Conservation (phyloP, 2,888 invertebrate species). For the Ichneumon xanthorius region DNA sequence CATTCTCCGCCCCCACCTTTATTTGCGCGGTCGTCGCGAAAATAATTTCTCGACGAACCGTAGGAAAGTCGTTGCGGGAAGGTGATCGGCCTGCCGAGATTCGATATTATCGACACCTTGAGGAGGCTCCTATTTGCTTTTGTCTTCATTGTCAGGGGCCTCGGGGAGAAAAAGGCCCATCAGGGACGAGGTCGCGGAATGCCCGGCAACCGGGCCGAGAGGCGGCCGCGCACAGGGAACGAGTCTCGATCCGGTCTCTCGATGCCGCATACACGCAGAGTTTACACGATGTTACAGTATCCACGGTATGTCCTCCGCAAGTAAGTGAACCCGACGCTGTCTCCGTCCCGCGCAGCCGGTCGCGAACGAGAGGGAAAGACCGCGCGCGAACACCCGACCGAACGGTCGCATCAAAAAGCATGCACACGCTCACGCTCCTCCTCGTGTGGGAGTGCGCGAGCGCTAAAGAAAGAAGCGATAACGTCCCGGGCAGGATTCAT, state of each 20-base stretch:
- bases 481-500: neutral
- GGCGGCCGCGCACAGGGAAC: constrained; percentile 46
- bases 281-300: neutral
- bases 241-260: constrained; percentile 57
- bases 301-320: neutral
- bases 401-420: neutral
- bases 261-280: constrained; percentile 22
- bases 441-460: neutral
- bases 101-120: constrained; percentile 37
- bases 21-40: neutral
- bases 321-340: too few relatives aligned
- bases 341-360: neutral
- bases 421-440: neutral
- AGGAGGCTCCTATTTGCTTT: constrained; percentile 60
- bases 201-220: constrained; percentile 56
- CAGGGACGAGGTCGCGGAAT: constrained; percentile 65
- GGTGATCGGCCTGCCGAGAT: neutral
- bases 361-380: neutral
- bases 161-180: constrained; percentile 53
- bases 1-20: neutral
- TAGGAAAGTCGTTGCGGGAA: neutral
- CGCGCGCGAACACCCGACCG: neutral
- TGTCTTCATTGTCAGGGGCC: constrained; percentile 65
- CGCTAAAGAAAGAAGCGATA: neutral
- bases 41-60: neutral